These are phyloP conservation scores for Desmophyllum pertusum DNA, from an alignment of 92 coral and sea anemone genomes.

Conservation along the genomic window DNA sequence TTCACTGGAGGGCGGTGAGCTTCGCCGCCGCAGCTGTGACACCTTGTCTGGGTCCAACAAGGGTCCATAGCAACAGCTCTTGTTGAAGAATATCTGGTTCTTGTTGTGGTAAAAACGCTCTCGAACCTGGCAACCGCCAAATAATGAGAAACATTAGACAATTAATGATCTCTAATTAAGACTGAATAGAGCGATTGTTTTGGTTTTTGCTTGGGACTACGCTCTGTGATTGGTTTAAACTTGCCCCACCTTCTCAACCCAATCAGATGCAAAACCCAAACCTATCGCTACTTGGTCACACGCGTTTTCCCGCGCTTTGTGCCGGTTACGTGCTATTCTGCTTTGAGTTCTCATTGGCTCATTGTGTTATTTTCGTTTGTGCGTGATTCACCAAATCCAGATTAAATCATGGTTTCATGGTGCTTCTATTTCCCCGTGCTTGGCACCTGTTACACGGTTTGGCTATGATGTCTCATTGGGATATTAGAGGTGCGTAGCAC, in stretches of 20 bases:
- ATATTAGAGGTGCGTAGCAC: neutral
- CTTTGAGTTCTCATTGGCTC: too few relatives aligned
- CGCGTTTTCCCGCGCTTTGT: neutral
- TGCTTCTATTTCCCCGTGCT: neutral
- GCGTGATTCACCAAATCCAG: neutral
- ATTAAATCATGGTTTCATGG: neutral
- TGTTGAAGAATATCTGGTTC: conserved; percentile 97
- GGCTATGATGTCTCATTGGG: neutral
- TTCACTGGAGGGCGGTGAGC: conserved; percentile 98
- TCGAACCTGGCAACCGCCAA: conserved; percentile 69
- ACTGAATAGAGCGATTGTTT: neutral
- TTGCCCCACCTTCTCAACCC: too few relatives aligned
- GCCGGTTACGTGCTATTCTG: too few relatives aligned
- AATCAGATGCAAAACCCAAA: too few relatives aligned
- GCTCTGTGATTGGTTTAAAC: too few relatives aligned
- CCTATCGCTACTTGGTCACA: neutral
- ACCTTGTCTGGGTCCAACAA: conserved; percentile 93
- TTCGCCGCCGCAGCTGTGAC: conserved; percentile 90
- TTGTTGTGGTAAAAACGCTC: conserved; percentile 99
- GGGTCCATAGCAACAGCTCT: conserved; percentile 97
- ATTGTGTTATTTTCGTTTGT: too few relatives aligned
- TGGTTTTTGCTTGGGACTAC: neutral
- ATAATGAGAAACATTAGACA: neutral
- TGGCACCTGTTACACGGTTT: neutral
- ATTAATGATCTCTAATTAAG: neutral